These are phyloP conservation scores for Capromys pilorides DNA, from an alignment of 2,797 vertebrate genomes.

Conservation along the genomic window DNA sequence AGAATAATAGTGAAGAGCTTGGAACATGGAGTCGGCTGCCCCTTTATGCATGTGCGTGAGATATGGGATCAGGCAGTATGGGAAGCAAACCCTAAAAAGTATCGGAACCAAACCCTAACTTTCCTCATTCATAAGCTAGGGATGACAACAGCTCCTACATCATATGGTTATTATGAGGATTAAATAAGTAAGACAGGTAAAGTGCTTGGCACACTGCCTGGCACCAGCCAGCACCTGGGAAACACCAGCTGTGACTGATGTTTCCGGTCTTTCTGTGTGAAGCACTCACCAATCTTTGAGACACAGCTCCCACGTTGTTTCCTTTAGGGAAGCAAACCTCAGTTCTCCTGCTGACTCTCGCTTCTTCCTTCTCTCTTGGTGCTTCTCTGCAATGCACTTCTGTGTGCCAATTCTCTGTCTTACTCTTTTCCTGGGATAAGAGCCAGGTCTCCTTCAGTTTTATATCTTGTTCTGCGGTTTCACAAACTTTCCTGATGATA, in stretches of 20 bases:
- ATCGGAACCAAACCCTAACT: background rate
- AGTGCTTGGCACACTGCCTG: background rate
- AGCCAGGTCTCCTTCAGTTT: background rate
- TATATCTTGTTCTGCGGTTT: background rate
- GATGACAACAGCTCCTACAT: background rate
- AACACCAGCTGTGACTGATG: background rate
- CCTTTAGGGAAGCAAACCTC: constrained; percentile 10
- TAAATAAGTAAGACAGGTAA: background rate
- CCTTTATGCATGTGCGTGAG: background rate
- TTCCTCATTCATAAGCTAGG: constrained; percentile 8
- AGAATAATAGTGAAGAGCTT: background rate
- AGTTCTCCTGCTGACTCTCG: background rate
- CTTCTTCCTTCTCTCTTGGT: background rate
- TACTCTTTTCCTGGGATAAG: background rate
- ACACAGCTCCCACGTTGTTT: background rate
- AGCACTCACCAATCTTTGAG: background rate
- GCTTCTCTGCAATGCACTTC: background rate
- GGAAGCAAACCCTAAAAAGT: background rate
- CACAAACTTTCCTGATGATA: background rate
- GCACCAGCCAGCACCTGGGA: background rate
- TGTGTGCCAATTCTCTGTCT: background rate
- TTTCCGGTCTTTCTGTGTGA: background rate
- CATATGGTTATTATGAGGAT: background rate
- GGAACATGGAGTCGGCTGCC: background rate
- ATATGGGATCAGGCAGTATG: background rate